phyloP scores from a whole-genome alignment of 1,140 invertebrate species.

The Meloidogyne chitwoodi region DNA sequence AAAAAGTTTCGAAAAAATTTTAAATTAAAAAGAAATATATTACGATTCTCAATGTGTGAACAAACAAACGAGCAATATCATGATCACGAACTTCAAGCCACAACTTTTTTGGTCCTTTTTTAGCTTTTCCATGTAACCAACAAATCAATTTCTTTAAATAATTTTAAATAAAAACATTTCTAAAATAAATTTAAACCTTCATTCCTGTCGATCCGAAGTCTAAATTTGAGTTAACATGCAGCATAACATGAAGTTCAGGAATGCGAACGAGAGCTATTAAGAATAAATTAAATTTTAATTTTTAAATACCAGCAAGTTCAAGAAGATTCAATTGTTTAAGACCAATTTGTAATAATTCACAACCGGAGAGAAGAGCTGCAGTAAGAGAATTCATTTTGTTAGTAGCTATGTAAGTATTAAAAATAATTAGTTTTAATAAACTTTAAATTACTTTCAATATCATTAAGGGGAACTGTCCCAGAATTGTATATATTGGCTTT shows the following conservation, averaged over 20 bases:
- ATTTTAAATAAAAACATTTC: background rate
- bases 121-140: background rate
- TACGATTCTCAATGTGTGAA: background rate
- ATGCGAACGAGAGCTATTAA: background rate
- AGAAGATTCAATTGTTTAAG: background rate
- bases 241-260: background rate
- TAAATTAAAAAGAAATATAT: background rate
- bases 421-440: background rate
- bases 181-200: background rate
- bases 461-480: background rate
- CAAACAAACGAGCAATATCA: background rate
- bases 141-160: background rate
- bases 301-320: background rate
- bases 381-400: background rate
- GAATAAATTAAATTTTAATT: background rate
- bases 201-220: background rate
- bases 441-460: background rate
- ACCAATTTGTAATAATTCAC: background rate
- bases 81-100: background rate
- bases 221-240: background rate
- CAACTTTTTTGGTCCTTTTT: background rate
- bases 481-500: background rate
- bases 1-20: no score
- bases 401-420: no score
- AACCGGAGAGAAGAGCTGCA: background rate